Evolutionary conservation across 1,140 invertebrate genomes (phyloP).

Genomic region (Drosophila pruinosa): DNA sequence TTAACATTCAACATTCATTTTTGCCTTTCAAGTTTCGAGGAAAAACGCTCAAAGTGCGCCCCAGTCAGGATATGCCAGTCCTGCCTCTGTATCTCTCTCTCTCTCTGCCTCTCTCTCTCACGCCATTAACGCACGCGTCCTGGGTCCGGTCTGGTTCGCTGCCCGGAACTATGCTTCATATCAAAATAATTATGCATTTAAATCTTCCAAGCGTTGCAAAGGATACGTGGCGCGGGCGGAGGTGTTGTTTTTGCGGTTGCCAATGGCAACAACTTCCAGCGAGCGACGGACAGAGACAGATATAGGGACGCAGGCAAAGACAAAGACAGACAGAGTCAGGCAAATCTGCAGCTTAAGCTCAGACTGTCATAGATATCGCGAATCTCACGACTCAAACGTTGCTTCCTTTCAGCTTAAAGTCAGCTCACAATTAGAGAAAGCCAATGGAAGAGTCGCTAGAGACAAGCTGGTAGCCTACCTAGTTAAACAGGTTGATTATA

Average conservation of each 20-base stretch:
- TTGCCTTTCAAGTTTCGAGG: conserved; percentile 74
- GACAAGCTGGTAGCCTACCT: no score
- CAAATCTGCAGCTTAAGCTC: no score
- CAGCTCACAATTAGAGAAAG: no score
- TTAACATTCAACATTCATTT: conserved; percentile 39
- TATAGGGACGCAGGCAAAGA: background rate
- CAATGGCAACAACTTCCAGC: conserved; percentile 19
- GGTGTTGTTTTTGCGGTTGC: conserved; percentile 29
- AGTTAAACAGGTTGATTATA: no score
- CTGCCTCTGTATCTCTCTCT: background rate
- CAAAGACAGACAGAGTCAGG: background rate
- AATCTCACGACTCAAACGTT: no score
- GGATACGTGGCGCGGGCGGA: conserved; percentile 33
- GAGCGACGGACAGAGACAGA: background rate
- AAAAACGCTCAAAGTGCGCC: conserved; percentile 59
- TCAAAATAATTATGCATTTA: conserved; percentile 78
- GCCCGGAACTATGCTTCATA: conserved; percentile 80
- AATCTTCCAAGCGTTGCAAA: conserved; percentile 76
- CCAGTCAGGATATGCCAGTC: conserved; percentile 52
- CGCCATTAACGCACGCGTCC: conserved; percentile 68
- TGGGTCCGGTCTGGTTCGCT: conserved; percentile 24
- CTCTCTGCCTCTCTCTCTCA: conserved; percentile 39
- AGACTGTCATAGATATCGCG: conserved; percentile 10
- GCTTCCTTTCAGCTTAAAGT: no score
- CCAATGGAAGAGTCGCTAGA: no score